A percentile compares a stretch with the other conserved stretches of the same genome.
phyloP scores from a whole-genome alignment of 2,888 invertebrate species.

The Apeira syringaria region DNA sequence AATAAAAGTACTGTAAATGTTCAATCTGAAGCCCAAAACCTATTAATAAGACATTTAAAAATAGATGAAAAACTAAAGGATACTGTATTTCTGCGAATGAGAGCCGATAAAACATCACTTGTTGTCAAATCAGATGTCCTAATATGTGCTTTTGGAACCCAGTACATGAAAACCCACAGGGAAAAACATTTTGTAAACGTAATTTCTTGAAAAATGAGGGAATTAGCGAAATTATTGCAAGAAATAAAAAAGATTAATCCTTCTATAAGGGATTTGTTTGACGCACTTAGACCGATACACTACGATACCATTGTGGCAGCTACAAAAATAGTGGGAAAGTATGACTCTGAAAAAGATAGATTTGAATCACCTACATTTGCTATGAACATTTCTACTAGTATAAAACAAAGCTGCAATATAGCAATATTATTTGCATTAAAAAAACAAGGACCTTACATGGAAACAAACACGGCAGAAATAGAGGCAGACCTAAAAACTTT shows the following conservation, averaged over 20 bases:
- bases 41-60: conserved; percentile 34
- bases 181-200: conserved; percentile 33
- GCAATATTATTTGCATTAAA: conserved; percentile 30
- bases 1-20: conserved; percentile 26
- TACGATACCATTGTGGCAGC: conserved; percentile 33
- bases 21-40: conserved; percentile 39
- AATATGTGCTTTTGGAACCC: conserved; percentile 29
- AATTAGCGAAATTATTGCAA: conserved; percentile 33
- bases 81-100: conserved; percentile 38
- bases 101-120: conserved; percentile 21
- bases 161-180: conserved; percentile 32
- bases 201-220: conserved; percentile 36
- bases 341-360: conserved; percentile 24
- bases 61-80: conserved; percentile 38
- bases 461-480: conserved; percentile 3
- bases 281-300: conserved; percentile 25
- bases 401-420: conserved; percentile 41
- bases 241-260: conserved; percentile 34
- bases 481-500: background rate
- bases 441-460: conserved; percentile 9
- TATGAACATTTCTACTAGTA: conserved; percentile 34
- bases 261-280: conserved; percentile 6
- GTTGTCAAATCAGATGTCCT: conserved; percentile 33
- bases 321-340: conserved; percentile 25
- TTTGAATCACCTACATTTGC: conserved; percentile 35